Evolutionary conservation across 2,113 vertebrate species (phyloP).

Genomic region (Hiodon alosoides): DNA sequence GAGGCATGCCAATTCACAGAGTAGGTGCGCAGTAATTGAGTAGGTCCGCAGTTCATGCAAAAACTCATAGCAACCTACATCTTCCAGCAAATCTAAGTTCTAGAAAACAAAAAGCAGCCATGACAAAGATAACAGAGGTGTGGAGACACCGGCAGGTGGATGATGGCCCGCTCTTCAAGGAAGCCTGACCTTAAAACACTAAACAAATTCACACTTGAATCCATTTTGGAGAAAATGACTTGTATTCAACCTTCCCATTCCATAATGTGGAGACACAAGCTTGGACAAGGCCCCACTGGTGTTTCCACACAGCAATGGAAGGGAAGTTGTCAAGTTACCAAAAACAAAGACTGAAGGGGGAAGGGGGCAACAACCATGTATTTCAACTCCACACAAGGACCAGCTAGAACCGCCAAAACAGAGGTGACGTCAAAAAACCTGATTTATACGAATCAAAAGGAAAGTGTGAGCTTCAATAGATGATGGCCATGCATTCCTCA

Average conservation of each 20-base stretch:
- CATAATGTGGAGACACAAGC: background rate
- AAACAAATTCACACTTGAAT: background rate
- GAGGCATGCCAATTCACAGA: background rate
- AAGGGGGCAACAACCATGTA: background rate
- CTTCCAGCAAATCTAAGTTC: background rate
- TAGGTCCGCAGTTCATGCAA: background rate
- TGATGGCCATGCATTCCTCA: constrained; percentile 9
- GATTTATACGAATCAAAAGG: background rate
- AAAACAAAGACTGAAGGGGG: background rate
- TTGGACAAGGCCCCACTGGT: background rate
- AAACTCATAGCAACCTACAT: background rate
- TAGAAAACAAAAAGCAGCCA: background rate
- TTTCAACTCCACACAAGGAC: background rate
- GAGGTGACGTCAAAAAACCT: background rate
- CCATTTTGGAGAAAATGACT: background rate
- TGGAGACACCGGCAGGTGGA: background rate
- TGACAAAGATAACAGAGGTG: background rate
- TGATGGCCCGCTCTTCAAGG: background rate
- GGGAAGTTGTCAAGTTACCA: background rate
- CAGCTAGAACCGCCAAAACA: background rate
- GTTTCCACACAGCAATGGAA: background rate
- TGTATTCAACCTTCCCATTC: background rate
- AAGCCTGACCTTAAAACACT: background rate
- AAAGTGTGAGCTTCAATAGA: background rate
- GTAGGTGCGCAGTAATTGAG: background rate